Percentiles rank a stretch among this genome's conserved stretches.
phyloP scores from a whole-genome alignment of 92 coral and sea anemone species.

The Siderastrea siderea region DNA sequence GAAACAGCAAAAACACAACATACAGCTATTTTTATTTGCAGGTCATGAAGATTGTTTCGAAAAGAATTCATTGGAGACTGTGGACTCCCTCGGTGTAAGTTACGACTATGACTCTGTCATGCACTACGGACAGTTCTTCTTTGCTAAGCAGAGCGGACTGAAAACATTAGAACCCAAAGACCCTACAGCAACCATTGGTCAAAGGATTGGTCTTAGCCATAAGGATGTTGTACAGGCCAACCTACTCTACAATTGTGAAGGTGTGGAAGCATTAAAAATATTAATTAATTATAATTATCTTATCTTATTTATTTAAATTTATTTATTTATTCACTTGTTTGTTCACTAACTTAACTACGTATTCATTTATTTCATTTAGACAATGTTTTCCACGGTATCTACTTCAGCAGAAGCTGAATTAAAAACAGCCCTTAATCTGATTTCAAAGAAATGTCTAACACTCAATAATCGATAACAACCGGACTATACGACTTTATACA shows the following conservation, averaged over 20 bases:
- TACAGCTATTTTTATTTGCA: background rate
- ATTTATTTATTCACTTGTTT: no score
- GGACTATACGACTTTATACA: no score
- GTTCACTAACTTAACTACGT: no score
- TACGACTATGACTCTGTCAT: slow-evolving; percentile 93
- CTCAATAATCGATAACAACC: no score
- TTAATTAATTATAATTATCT: no score
- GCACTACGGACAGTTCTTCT: slow-evolving; percentile 94
- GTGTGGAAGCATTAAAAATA: background rate
- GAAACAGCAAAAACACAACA: no score
- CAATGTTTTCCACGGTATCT: no score
- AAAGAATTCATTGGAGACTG: slow-evolving; percentile 63
- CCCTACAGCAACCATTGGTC: slow-evolving; percentile 75
- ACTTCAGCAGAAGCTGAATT: no score
- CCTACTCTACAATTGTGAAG: slow-evolving; percentile 71
- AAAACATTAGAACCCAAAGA: slow-evolving; percentile 60
- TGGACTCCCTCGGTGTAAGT: slow-evolving; percentile 77
- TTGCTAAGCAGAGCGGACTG: slow-evolving; percentile 47
- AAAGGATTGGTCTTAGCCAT: slow-evolving; percentile 81
- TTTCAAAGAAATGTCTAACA: no score
- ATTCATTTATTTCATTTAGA: no score
- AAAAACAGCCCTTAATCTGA: no score
- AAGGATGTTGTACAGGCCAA: slow-evolving; percentile 81
- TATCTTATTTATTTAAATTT: no score
- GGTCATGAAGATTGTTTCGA: slow-evolving; percentile 81